Evolutionary conservation across 2,888 invertebrate genomes (phyloP).

Genomic region (Rhagophthalmus giganteus): DNA sequence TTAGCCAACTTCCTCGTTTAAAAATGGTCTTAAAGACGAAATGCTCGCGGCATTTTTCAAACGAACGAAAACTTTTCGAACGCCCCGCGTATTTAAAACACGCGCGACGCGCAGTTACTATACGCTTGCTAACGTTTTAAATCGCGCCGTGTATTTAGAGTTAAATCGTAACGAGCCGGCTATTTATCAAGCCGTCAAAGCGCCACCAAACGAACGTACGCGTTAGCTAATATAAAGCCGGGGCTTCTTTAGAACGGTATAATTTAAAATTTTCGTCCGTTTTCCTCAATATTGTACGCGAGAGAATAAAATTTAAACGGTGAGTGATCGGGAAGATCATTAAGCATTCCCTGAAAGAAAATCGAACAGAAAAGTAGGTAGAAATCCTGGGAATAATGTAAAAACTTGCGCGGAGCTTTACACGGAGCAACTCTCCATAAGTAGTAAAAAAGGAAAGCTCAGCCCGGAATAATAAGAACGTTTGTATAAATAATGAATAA

Average conservation of each 20-base stretch:
- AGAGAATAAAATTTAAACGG: neutral
- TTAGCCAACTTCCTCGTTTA: too few relatives aligned
- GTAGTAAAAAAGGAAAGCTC: constrained; percentile 50
- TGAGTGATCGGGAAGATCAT: constrained; percentile 22
- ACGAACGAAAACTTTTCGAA: too few relatives aligned
- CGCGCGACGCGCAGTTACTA: neutral
- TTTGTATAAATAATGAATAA: constrained; percentile 58
- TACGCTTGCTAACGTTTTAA: too few relatives aligned
- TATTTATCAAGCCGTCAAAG: too few relatives aligned
- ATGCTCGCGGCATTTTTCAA: too few relatives aligned
- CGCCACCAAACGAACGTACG: too few relatives aligned
- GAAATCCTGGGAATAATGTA: constrained; percentile 29
- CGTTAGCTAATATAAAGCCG: too few relatives aligned
- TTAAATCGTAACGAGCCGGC: too few relatives aligned
- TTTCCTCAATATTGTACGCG: neutral
- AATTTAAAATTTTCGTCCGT: neutral
- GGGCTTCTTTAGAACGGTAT: too few relatives aligned
- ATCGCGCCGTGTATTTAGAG: too few relatives aligned
- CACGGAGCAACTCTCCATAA: constrained; percentile 34
- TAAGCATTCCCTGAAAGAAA: constrained; percentile 22
- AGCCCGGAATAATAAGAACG: constrained; percentile 55
- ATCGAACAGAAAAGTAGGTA: constrained; percentile 21
- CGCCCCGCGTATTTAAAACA: neutral
- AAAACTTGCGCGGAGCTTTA: constrained; percentile 29
- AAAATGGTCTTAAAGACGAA: too few relatives aligned